These are phyloP conservation scores for Protodeltote pygarga DNA, from an alignment of 2,888 invertebrate species.

Conservation along the genomic window DNA sequence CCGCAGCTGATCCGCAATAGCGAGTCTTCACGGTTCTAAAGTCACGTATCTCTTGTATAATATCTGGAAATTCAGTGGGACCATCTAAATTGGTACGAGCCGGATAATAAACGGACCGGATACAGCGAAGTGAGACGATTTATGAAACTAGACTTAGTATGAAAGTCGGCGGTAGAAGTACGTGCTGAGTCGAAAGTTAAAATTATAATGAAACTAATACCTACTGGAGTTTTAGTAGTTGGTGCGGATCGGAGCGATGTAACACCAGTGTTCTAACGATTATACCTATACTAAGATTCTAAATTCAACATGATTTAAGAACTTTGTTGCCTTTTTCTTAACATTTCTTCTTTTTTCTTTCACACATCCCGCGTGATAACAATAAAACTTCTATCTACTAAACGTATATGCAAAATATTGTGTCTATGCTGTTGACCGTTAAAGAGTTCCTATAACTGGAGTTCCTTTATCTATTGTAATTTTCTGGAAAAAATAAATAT, in stretches of 20 bases:
- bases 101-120: slow-evolving; percentile 70
- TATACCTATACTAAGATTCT: too few relatives aligned
- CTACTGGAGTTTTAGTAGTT: background rate
- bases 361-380: too few relatives aligned
- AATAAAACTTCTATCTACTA: too few relatives aligned
- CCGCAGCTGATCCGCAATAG: slow-evolving; percentile 59
- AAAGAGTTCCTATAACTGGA: too few relatives aligned
- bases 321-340: too few relatives aligned
- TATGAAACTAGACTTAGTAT: slow-evolving; percentile 60
- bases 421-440: too few relatives aligned
- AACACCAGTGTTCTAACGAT: too few relatives aligned
- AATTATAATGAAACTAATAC: slow-evolving; percentile 44
- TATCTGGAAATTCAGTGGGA: slow-evolving; percentile 67
- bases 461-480: too few relatives aligned
- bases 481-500: background rate
- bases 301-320: too few relatives aligned
- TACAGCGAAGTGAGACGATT: slow-evolving; percentile 63
- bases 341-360: too few relatives aligned
- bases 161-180: slow-evolving; percentile 49
- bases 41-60: slow-evolving; percentile 73
- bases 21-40: slow-evolving; percentile 57
- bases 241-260: background rate
- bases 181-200: slow-evolving; percentile 43
- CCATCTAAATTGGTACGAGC: slow-evolving; percentile 69
- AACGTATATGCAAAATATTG: too few relatives aligned